phyloP scores from a whole-genome alignment of 2,113 vertebrate species.

The Trachemys scripta region DNA sequence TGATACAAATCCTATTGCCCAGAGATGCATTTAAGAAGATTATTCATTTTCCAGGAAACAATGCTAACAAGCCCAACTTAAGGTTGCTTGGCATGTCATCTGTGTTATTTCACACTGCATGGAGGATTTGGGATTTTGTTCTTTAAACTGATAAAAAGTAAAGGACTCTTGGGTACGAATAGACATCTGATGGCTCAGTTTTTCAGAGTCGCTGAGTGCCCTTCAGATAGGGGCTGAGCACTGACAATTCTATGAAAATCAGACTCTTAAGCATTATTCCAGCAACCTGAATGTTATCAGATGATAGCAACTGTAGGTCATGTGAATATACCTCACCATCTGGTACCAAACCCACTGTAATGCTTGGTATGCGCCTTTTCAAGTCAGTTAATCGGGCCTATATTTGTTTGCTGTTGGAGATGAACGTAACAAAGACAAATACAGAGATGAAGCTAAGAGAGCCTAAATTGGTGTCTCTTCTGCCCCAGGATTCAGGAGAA shows the following conservation, averaged over 20 bases:
- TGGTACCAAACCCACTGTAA: neutral
- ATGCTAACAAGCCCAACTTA: neutral
- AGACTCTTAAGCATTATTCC: neutral
- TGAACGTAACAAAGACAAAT: too few species aligned
- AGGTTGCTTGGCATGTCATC: neutral
- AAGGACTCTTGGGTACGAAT: neutral
- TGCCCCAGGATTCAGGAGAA: too few species aligned
- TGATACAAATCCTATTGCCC: neutral
- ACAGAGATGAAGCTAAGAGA: too few species aligned
- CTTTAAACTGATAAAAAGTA: constrained; percentile 1
- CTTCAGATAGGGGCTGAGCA: too few species aligned
- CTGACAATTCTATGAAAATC: neutral
- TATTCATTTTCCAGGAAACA: neutral
- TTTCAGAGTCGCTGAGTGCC: neutral
- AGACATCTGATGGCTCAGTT: neutral
- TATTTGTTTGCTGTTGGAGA: too few species aligned
- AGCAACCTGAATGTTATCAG: neutral
- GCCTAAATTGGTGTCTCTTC: too few species aligned
- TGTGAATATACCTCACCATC: neutral
- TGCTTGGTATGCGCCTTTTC: too few species aligned
- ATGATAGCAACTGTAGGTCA: neutral
- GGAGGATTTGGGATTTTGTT: neutral
- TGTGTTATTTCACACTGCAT: neutral
- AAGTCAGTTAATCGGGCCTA: neutral
- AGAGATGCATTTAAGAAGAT: neutral